These are phyloP conservation scores for Sminthopsis crassicaudata DNA, from an alignment of 2,113 vertebrate genomes.

Conservation along the genomic window DNA sequence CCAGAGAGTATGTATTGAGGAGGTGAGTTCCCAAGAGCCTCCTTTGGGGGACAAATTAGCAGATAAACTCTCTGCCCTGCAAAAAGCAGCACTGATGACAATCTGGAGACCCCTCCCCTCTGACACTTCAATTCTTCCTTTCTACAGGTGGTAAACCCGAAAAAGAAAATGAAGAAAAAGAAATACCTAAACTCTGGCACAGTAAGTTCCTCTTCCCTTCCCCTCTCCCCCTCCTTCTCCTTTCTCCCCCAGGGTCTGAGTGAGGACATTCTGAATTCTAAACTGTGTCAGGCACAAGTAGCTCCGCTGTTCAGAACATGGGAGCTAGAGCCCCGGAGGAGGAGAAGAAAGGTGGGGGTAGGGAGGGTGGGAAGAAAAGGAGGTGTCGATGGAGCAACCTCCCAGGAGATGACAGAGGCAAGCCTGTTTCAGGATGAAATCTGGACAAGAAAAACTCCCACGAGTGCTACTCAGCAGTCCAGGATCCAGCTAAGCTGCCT, in stretches of 20 bases:
- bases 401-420: not conserved
- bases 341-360: not conserved
- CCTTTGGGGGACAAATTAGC: not conserved
- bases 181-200: conserved; percentile 96
- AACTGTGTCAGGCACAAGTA: not conserved
- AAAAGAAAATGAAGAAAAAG: conserved; percentile 99
- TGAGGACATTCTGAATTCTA: not conserved
- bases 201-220: conserved; percentile 83
- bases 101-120: not conserved
- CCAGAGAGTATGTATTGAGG: not conserved
- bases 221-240: not conserved
- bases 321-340: not conserved
- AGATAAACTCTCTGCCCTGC: not conserved
- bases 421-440: not conserved
- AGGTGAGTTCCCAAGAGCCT: not conserved
- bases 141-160: conserved; percentile 92
- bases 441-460: not conserved
- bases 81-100: not conserved
- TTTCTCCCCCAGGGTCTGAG: not conserved
- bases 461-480: not conserved
- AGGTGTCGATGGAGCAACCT: not conserved
- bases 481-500: not conserved
- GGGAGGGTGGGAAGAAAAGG: not conserved
- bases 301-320: not conserved
- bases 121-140: conserved; percentile 48